Conservation (phyloP, 2,888 invertebrate genomes). For the Nymphalis urticae region DNA sequence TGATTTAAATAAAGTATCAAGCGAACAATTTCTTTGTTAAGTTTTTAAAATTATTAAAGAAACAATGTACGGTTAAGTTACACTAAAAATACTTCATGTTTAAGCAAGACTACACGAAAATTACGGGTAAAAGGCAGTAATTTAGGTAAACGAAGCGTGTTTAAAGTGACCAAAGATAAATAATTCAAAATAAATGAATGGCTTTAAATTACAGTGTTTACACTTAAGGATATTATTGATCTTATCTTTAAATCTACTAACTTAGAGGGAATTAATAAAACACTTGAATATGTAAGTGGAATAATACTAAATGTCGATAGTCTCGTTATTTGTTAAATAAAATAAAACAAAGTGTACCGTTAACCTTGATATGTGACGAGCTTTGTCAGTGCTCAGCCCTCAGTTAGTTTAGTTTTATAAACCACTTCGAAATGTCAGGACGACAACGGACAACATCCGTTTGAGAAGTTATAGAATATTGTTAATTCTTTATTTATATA, state of each 20-base stretch:
- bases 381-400: constrained; percentile 35
- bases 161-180: constrained; percentile 24
- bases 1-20: neutral
- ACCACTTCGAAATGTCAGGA: constrained; percentile 38
- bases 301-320: constrained; percentile 19
- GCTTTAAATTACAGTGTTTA: constrained; percentile 18
- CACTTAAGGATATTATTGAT: constrained; percentile 12
- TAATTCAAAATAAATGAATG: constrained; percentile 27
- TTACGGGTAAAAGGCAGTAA: constrained; percentile 18
- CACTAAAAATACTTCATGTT: constrained; percentile 4
- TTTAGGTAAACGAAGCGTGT: constrained; percentile 13
- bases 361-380: constrained; percentile 44
- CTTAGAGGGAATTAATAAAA: constrained; percentile 11
- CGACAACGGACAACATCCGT: constrained; percentile 13
- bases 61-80: neutral
- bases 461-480: constrained; percentile 6
- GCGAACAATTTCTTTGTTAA: neutral
- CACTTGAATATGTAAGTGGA: constrained; percentile 14
- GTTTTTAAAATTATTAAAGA: neutral
- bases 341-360: constrained; percentile 55
- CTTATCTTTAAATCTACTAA: constrained; percentile 4
- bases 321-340: constrained; percentile 34
- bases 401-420: constrained; percentile 35
- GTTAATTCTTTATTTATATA: neutral
- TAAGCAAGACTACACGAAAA: constrained; percentile 1